phyloP scores from a whole-genome alignment of 2,888 invertebrate genomes.

The Ethmia dodecea region DNA sequence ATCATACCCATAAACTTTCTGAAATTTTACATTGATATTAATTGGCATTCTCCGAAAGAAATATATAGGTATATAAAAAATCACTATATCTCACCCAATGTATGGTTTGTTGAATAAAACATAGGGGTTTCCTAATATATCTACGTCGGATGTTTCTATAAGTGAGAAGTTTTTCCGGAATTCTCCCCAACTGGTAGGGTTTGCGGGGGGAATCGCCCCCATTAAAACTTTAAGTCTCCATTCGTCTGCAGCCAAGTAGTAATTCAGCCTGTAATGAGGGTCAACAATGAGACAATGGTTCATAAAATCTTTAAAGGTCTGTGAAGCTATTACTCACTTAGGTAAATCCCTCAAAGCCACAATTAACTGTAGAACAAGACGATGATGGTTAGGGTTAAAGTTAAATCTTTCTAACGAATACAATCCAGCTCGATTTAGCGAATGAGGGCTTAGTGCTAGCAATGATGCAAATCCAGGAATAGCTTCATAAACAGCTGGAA shows the following conservation, averaged over 20 bases:
- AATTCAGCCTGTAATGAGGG: slow-evolving; percentile 57
- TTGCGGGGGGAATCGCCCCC: slow-evolving; percentile 47
- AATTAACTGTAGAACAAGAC: slow-evolving; percentile 69
- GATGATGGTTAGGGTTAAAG: slow-evolving; percentile 59
- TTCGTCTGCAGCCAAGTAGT: slow-evolving; percentile 74
- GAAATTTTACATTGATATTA: slow-evolving; percentile 36
- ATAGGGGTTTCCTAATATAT: slow-evolving; percentile 70
- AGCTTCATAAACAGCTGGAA: slow-evolving; percentile 73
- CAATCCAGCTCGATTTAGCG: slow-evolving; percentile 63
- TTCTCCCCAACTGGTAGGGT: slow-evolving; percentile 67
- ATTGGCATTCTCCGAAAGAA: background rate
- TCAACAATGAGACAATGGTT: slow-evolving; percentile 19
- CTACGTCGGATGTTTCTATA: slow-evolving; percentile 60
- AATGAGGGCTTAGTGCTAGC: slow-evolving; percentile 71
- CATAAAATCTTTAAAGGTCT: background rate
- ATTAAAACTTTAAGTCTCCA: slow-evolving; percentile 70
- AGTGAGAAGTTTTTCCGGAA: slow-evolving; percentile 66
- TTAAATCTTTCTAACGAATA: slow-evolving; percentile 57
- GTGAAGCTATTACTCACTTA: slow-evolving; percentile 47
- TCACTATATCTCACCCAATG: slow-evolving; percentile 55
- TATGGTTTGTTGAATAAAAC: slow-evolving; percentile 74
- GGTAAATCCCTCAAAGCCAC: slow-evolving; percentile 75
- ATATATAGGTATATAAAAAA: slow-evolving; percentile 5
- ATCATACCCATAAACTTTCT: slow-evolving; percentile 77
- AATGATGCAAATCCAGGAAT: slow-evolving; percentile 70